Conservation (phyloP, 1,140 invertebrate genomes). For the Diploscapter pachys region DNA sequence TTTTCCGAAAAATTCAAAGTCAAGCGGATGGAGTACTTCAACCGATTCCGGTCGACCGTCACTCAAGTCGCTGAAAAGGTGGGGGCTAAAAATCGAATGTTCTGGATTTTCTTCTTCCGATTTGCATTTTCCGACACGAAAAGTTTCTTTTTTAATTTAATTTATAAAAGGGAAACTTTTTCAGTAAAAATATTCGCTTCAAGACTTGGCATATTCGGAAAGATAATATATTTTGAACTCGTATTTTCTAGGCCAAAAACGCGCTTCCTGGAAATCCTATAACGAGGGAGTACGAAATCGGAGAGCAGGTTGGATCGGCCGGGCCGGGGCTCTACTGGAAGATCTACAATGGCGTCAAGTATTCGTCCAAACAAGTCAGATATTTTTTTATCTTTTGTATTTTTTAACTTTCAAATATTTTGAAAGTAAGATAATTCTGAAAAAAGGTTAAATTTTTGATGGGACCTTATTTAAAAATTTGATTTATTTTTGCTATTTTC, state of each 20-base stretch:
- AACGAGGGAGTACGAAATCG: constrained; percentile 87
- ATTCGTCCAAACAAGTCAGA: constrained; percentile 75
- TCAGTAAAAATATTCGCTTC: neutral
- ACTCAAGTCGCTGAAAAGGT: constrained; percentile 69
- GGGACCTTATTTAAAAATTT: neutral
- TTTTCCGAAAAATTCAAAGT: too few relatives aligned
- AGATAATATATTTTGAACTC: too few relatives aligned
- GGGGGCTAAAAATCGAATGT: too few relatives aligned
- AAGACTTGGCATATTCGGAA: too few relatives aligned
- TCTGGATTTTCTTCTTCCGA: too few relatives aligned
- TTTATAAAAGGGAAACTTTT: neutral
- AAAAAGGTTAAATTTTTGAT: too few relatives aligned
- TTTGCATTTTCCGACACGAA: too few relatives aligned
- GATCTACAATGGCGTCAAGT: constrained; percentile 85
- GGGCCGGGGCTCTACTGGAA: constrained; percentile 91
- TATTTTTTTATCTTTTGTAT: too few relatives aligned
- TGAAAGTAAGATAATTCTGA: too few relatives aligned
- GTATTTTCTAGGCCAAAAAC: constrained; percentile 63
- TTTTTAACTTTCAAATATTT: too few relatives aligned
- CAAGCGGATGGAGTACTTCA: constrained; percentile 46
- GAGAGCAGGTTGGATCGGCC: constrained; percentile 79
- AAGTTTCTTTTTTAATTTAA: neutral
- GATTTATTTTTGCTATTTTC: constrained; percentile 26
- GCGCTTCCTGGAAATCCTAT: constrained; percentile 93
- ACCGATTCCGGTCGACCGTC: constrained; percentile 66